Evolutionary conservation across 2,888 invertebrate genomes (phyloP), one percentile per base, ranked within the genome.

Genomic region (Leuctra nigra): DNA sequence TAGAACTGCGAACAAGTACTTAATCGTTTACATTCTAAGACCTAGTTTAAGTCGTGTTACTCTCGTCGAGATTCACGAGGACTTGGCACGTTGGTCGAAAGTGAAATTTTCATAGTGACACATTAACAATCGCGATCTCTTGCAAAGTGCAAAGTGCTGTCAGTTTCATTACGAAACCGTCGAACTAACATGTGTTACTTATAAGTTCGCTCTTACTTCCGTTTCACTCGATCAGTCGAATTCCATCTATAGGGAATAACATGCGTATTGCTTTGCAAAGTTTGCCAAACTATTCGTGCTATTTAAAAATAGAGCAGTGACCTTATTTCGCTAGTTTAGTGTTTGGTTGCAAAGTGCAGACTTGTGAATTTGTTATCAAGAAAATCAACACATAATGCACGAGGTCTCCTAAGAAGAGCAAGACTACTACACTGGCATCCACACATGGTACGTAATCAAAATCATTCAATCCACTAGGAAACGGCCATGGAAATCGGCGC

Each of bases 331-430:
- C 16, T 50, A 33, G 35, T 4, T 38, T 4, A 6, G 38, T 14
- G 4, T 4, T 38, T 16, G 16, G 16, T 11, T 41, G 35, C 16
- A 33, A 20, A 35, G 16, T 35, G 16, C 13, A 35, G 35, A 13
- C 33, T 33, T 35, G 50, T 50, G 50, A 38, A 38, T 9, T 9
- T 20, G 14, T 50, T 48, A 9, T 29, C 25, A 2, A 3, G 4
- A 35, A 14, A 20, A 35, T 35, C 38, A 11, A 18, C 41, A 20
- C 20, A 35, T 9, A 3, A 25, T 29, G 14, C 4, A 14, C 44
- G 48, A 14, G 11, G 13, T 33, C 2, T 18, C 29, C 22, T 25
- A 48, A 50, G 33, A 56, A 63, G 58, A 62, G 36, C 58, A 44
- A 54, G 44, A 57, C 24, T 44, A 52, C 25, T 22, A 44, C 24